phyloP scores from a whole-genome alignment of 2,888 invertebrate species.

The Drosophila helvetica region DNA sequence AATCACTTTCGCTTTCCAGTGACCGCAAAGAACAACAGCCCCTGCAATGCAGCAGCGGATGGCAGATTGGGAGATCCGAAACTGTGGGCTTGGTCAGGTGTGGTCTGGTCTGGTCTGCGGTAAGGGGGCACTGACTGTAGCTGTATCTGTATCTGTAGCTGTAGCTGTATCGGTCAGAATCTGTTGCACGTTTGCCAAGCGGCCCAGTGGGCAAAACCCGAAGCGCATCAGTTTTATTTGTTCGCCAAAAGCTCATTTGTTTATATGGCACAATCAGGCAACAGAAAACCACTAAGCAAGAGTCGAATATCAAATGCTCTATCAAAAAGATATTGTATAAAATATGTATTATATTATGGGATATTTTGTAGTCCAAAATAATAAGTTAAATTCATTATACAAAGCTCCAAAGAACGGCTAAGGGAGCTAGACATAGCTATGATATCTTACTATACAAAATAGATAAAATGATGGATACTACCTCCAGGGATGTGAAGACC shows the following conservation, averaged over 20 bases:
- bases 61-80: no score
- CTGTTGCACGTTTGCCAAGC: constrained; percentile 47
- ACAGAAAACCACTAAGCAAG: constrained; percentile 1
- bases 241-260: constrained; percentile 33
- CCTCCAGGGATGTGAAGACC: no score
- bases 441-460: no score
- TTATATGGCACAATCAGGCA: constrained; percentile 38
- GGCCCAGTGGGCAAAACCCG: constrained; percentile 42
- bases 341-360: no score
- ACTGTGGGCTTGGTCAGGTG: not conserved
- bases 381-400: no score
- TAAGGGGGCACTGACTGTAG: not conserved
- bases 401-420: no score
- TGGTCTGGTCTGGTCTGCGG: not conserved
- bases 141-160: not conserved
- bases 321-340: no score
- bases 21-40: not conserved
- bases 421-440: no score
- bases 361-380: no score
- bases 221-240: constrained; percentile 18
- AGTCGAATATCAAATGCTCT: constrained; percentile 21
- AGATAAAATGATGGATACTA: no score
- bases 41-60: not conserved
- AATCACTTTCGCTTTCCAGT: not conserved
- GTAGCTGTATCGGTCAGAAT: constrained; percentile 29